Conservation (phyloP, 1,140 invertebrate genomes). For the Theocolax elegans region DNA sequence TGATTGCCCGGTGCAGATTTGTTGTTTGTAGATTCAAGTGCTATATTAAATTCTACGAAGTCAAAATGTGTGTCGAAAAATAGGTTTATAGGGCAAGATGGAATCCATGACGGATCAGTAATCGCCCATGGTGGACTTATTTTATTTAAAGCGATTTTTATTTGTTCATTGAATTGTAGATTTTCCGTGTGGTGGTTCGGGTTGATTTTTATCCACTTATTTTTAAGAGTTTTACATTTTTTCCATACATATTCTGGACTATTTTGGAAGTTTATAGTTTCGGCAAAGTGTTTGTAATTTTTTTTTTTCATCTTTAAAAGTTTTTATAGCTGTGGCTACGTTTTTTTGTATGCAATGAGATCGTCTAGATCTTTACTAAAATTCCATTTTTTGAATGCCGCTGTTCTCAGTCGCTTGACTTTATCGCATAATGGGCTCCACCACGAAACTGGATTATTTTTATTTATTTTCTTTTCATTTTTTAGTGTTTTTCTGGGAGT, state of each 20-base stretch:
- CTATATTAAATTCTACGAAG: too few species aligned
- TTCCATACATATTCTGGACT: background rate
- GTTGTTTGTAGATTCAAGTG: too few species aligned
- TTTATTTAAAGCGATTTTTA: slow-evolving; percentile 13
- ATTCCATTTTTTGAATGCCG: background rate
- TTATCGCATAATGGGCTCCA: slow-evolving; percentile 28
- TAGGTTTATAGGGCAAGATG: background rate
- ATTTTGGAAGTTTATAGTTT: background rate
- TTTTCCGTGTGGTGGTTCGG: background rate
- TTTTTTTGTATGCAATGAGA: slow-evolving; percentile 1
- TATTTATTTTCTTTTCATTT: background rate
- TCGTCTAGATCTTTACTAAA: slow-evolving; percentile 7
- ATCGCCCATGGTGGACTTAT: too few species aligned
- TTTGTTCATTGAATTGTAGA: background rate
- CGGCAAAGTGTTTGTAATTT: background rate
- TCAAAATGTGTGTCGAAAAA: too few species aligned
- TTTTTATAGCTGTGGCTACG: background rate
- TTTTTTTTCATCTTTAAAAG: background rate
- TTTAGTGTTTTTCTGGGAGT: background rate
- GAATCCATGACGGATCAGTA: background rate
- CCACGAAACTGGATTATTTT: slow-evolving; percentile 8
- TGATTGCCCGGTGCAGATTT: too few species aligned
- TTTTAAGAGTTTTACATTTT: too few species aligned
- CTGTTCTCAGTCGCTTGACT: background rate
- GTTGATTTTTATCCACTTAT: background rate